Evolutionary conservation across 1,140 invertebrate species (phyloP), one percentile per base, ranked within the genome.

Genomic region (Alviniconcha marisindica): DNA sequence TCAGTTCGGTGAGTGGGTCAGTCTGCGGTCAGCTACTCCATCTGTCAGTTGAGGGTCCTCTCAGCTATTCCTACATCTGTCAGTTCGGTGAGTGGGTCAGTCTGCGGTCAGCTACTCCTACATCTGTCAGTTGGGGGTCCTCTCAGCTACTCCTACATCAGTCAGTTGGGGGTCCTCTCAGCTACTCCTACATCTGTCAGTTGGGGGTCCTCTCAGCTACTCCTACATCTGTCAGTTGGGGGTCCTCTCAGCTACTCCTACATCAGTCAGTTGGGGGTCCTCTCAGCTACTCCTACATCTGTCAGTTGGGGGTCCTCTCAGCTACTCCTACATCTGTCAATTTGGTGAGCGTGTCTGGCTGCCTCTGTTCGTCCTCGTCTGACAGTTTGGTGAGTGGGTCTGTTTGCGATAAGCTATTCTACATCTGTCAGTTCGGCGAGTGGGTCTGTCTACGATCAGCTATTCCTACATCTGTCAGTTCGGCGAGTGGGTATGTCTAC

Each of bases 171-270:
- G 40, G 15, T 74, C 24, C 31, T 28, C 15, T 24, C 10, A 5
- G 28, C 24, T 15, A 31, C 5, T 74, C 0, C 10, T 36, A 74
- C n/a, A 24, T 36, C 4, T 88, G 88, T n/a, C 54, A 18, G 44
- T 44, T 38, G n/a, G n/a, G 1, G 69, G 48, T 31, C 28, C 81
- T 1, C 74, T 54, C 40, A 36, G 77, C 18, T 87, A 86, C 63
- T 80, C 82, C 38, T 88, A 76, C 71, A 87, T 88, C 24, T 88
- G 88, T 77, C 71, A 87, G 69, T 88, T 81, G 77, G 81, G 81
- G 78, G 71, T 51, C 18, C n/a, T n/a, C n/a, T n/a, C n/a, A n/a
- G n/a, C n/a, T 7, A 24, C 24, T 48, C 18, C 44, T 48, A 5
- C 18, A 15, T 4, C 36, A 21, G 69, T 51, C 36, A 31, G 15